Evolutionary conservation across 1,140 invertebrate species (phyloP).

Genomic region (Cydia splendana): DNA sequence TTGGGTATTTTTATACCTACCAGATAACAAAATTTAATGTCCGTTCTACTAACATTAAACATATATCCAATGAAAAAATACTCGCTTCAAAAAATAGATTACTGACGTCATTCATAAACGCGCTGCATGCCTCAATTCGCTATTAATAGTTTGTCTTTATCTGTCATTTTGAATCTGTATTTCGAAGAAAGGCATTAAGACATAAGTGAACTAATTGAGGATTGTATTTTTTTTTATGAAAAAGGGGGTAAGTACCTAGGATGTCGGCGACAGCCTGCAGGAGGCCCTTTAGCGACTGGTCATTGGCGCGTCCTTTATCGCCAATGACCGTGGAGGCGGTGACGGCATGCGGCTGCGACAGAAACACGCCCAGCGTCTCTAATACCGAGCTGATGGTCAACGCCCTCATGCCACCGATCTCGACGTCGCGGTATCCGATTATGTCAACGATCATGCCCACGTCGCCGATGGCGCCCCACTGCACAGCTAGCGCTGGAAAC

Average conservation of each 20-base stretch:
- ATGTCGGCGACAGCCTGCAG: constrained; percentile 90
- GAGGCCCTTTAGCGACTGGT: constrained; percentile 80
- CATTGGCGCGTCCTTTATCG: constrained; percentile 83
- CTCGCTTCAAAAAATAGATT: no score
- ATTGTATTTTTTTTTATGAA: background rate
- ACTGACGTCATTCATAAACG: no score
- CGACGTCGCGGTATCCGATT: constrained; percentile 92
- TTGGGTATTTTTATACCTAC: no score
- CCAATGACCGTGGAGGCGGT: constrained; percentile 91
- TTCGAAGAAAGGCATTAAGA: background rate
- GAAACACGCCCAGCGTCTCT: constrained; percentile 90
- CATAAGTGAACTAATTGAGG: no score
- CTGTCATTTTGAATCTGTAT: background rate
- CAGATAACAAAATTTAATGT: no score
- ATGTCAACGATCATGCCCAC: constrained; percentile 90
- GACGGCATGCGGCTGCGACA: constrained; percentile 93
- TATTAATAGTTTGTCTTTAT: no score
- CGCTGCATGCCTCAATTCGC: no score
- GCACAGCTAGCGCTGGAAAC: constrained; percentile 88
- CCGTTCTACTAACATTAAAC: no score
- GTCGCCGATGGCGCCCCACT: constrained; percentile 56
- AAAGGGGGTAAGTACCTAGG: constrained; percentile 79
- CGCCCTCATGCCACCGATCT: constrained; percentile 94
- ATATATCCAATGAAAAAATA: no score
- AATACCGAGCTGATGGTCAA: constrained; percentile 95